Conservation (phyloP, 2,113 vertebrate genomes). For the Zeus faber region DNA sequence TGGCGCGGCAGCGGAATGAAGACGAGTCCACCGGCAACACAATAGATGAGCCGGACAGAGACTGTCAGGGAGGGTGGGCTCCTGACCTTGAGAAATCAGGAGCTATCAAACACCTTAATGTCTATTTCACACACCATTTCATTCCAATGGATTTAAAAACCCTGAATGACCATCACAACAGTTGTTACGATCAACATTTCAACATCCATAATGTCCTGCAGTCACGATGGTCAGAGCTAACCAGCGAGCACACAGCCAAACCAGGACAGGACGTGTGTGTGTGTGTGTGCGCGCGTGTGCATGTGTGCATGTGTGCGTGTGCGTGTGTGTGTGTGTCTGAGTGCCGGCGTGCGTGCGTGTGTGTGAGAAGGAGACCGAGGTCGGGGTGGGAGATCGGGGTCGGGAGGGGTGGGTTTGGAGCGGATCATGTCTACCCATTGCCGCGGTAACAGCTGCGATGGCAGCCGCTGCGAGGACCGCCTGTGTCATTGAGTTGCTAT, state of each 20-base stretch:
- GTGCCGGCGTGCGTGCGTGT: constrained; percentile 5
- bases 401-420: neutral
- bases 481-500: constrained; percentile 57
- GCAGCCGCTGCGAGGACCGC: constrained; percentile 62
- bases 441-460: constrained; percentile 61
- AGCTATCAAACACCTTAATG: constrained; percentile 72
- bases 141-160: constrained; percentile 71
- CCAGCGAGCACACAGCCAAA: constrained; percentile 21
- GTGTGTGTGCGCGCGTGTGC: constrained; percentile 9
- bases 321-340: constrained; percentile 11
- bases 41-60: constrained; percentile 8
- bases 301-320: constrained; percentile 5
- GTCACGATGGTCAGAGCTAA: constrained; percentile 30
- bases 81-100: constrained; percentile 78
- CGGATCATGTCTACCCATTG: constrained; percentile 26
- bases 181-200: constrained; percentile 62
- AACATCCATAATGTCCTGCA: constrained; percentile 55
- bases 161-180: constrained; percentile 56
- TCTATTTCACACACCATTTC: constrained; percentile 78
- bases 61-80: constrained; percentile 48
- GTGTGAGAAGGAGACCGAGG: neutral
- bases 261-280: constrained; percentile 12
- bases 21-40: constrained; percentile 28
- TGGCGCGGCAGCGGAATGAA: constrained; percentile 17
- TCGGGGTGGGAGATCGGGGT: neutral